phyloP scores from a whole-genome alignment of 2,888 invertebrate species.

The Atrina japonica region DNA sequence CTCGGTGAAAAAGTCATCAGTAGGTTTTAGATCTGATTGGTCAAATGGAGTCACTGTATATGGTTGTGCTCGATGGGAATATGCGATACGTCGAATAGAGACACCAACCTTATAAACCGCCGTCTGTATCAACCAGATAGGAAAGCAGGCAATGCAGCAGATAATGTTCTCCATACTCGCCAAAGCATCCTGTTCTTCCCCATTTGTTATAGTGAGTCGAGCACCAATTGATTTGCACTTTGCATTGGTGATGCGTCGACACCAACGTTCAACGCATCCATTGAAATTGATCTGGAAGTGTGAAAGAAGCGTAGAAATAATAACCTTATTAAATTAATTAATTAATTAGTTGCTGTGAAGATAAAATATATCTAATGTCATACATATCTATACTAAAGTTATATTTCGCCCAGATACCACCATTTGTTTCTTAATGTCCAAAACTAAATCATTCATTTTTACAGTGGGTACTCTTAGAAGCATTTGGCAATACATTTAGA shows the following conservation, averaged over 20 bases:
- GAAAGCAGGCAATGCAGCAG: conserved; percentile 61
- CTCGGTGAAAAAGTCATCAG: too few species aligned
- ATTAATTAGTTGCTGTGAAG: not conserved
- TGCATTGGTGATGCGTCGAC: conserved; percentile 55
- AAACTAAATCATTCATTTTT: conserved; percentile 1
- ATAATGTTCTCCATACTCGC: conserved; percentile 48
- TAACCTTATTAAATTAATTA: not conserved
- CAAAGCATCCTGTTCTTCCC: conserved; percentile 55
- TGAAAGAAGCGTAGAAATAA: too few species aligned
- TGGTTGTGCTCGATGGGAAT: too few species aligned
- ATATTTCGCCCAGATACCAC: too few species aligned
- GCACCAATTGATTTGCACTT: conserved; percentile 64
- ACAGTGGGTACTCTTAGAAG: too few species aligned
- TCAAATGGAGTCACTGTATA: not conserved
- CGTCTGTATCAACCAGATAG: conserved; percentile 58
- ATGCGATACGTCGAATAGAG: too few species aligned
- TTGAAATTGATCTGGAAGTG: conserved; percentile 61
- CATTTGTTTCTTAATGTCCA: too few species aligned
- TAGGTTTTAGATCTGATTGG: too few species aligned
- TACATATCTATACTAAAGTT: too few species aligned
- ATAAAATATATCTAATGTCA: not conserved
- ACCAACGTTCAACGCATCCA: conserved; percentile 66
- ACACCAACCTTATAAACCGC: conserved; percentile 55
- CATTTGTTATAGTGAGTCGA: conserved; percentile 67
- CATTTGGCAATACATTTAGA: too few species aligned